Evolutionary conservation across 2,888 invertebrate genomes (phyloP).

Genomic region (Agonopterix alstromeriana): DNA sequence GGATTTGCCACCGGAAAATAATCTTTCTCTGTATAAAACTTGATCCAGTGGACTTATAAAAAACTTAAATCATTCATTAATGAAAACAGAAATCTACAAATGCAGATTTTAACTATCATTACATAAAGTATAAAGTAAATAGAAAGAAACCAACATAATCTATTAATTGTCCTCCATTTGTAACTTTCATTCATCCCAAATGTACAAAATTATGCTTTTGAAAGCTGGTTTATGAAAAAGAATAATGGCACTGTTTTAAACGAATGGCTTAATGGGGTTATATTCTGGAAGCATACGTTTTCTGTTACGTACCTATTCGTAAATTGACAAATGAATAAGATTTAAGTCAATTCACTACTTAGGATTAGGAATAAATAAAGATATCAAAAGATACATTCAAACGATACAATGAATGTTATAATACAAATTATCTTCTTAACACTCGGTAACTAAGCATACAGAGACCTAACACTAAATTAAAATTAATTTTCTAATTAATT

Average conservation of each 20-base stretch:
- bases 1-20: too few species aligned
- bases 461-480: slow-evolving; percentile 12
- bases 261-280: slow-evolving; percentile 26
- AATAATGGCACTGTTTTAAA: slow-evolving; percentile 36
- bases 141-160: too few species aligned
- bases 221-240: neutral
- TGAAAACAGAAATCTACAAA: too few species aligned
- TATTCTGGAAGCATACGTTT: slow-evolving; percentile 19
- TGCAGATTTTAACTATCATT: too few species aligned
- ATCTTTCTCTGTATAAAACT: too few species aligned
- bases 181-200: too few species aligned
- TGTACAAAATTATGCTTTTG: neutral
- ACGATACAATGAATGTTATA: neutral
- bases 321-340: slow-evolving; percentile 3
- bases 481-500: slow-evolving; percentile 25
- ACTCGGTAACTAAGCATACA: slow-evolving; percentile 27
- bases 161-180: too few species aligned
- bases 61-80: too few species aligned
- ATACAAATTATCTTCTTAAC: slow-evolving; percentile 10
- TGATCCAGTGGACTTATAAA: too few species aligned
- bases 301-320: slow-evolving; percentile 3
- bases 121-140: too few species aligned
- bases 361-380: too few species aligned
- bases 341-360: neutral
- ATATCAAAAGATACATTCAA: neutral